Percentiles rank a stretch among this genome's conserved stretches.
Evolutionary conservation across 2,797 vertebrate genomes (phyloP).

Genomic region (Heterohyrax brucei): DNA sequence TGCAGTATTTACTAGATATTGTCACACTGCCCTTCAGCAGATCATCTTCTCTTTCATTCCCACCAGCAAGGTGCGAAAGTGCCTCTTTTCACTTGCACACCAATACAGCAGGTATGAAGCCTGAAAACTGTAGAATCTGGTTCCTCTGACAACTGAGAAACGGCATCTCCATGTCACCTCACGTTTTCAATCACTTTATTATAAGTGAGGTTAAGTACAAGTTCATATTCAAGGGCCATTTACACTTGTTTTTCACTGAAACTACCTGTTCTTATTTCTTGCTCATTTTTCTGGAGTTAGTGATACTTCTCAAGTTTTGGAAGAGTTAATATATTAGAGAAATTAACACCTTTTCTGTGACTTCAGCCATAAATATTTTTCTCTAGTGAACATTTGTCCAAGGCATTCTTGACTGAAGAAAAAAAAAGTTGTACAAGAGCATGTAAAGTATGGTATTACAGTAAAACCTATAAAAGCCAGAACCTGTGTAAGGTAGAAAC

Average conservation of each 20-base stretch:
- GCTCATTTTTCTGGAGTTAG: not conserved
- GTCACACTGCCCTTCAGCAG: not conserved
- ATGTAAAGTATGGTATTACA: not conserved
- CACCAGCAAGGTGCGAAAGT: not conserved
- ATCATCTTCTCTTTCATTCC: not conserved
- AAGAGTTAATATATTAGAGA: not conserved
- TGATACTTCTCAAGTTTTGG: not conserved
- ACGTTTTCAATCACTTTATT: not conserved
- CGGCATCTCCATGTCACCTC: not conserved
- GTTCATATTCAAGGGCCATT: not conserved
- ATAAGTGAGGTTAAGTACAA: not conserved
- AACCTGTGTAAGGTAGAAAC: no score
- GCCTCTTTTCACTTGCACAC: not conserved
- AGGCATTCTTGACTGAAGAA: not conserved
- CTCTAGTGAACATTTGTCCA: not conserved
- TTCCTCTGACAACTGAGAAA: not conserved
- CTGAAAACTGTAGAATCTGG: not conserved
- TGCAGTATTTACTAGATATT: not conserved
- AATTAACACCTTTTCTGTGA: slow-evolving; percentile 13
- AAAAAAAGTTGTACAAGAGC: not conserved
- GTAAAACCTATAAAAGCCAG: no score
- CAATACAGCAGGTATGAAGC: not conserved
- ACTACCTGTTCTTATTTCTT: slow-evolving; percentile 21
- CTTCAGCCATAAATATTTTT: not conserved
- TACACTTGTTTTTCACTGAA: not conserved